A percentile compares a stretch with the other conserved stretches of the same genome.
Conservation (phyloP, 2,888 invertebrate species). For the Stenodema calcarata region DNA sequence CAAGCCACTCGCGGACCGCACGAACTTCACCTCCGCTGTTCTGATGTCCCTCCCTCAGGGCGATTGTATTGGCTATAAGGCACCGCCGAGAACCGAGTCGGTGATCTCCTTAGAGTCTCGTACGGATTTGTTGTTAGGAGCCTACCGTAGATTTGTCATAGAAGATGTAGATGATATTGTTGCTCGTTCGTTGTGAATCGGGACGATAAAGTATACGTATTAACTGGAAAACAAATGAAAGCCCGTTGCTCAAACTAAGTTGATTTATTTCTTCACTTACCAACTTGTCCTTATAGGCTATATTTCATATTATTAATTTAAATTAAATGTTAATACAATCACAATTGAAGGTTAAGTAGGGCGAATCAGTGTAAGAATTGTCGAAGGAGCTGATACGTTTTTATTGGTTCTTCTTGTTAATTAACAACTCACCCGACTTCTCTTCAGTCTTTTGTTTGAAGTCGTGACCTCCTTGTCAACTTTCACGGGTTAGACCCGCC, state of each 20-base stretch:
- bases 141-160: not conserved
- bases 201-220: not conserved
- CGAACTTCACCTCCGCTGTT: slow-evolving; percentile 13
- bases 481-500: not conserved
- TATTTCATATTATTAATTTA: no score
- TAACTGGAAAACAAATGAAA: not conserved
- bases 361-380: no score
- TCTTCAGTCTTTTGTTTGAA: not conserved
- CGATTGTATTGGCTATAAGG: slow-evolving; percentile 30
- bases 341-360: no score
- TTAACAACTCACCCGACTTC: not conserved
- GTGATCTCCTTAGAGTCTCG: not conserved
- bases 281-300: no score
- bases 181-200: not conserved
- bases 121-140: not conserved
- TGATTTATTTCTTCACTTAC: no score
- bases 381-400: no score
- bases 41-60: slow-evolving; percentile 14
- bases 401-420: not conserved
- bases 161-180: not conserved
- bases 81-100: not conserved
- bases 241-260: no score
- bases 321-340: no score
- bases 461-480: slow-evolving; percentile 3
- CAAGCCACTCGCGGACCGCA: slow-evolving; percentile 8